Base-by-base conservation (phyloP, 2,888 invertebrate species). In the Hypomecis punctinalis region DNA sequence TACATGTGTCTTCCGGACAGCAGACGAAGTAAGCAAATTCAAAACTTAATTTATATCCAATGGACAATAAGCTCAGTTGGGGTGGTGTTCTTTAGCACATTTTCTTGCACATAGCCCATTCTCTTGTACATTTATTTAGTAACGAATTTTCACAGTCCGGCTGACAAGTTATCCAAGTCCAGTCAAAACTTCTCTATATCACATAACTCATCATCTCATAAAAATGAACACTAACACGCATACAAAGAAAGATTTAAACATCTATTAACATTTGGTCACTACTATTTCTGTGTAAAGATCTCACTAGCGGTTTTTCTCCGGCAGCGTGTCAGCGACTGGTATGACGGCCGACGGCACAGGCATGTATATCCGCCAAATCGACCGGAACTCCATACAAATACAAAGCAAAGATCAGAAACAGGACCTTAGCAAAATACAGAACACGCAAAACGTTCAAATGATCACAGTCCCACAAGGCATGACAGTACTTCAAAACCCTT, bases 281-380 rank as follows among this genome's bases (percentile, higher is more conserved):
- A 23, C 39, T 23, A 11, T 23, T 6, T n/a, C 33, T 7, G 0
- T 40, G 11, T 6, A 23, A 8, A 46, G 9, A 11, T 42, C 45
- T 60, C 46, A 54, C 52, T 40, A 10, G 7, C 36, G 42, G 7
- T 42, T 8, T 42, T 51, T 9, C 68, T 8, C 23, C 76, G 68
- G 13, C 78, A 93, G 92, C 72, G 91, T 89, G 8, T 86, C 91
- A 36, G 79, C 86, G 1, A 79, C 90, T 0, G 87, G 88, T 2
- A 75, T 89, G 42, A 71, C 83, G 0, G 87, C 85, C 75, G 92
- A 93, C 58, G 89, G 85, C 10, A 80, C 87, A 6, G 89, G 91
- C 40, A 92, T 93, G 92, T 93, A 91, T 76, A 89, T 93, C 68
- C 78, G 91, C 23, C 92, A 93, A 69, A 87, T 93, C 58, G 92